Base-by-base conservation (phyloP, 2,888 invertebrate genomes). In the Yponomeuta malinellus region DNA sequence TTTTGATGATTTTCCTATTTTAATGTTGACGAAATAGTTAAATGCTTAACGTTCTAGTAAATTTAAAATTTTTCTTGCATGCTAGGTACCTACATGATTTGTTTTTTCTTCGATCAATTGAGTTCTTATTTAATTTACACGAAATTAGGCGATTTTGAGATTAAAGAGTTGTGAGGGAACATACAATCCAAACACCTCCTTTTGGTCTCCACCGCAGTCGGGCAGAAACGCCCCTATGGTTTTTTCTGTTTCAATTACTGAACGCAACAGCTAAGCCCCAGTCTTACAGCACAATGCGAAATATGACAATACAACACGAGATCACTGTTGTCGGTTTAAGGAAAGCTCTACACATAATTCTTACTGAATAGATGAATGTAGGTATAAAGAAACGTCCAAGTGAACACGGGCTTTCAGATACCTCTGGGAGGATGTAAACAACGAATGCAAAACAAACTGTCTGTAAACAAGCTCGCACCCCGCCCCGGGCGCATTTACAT, bases 401-500 rank as follows among this genome's bases (percentile, higher is more conserved):
- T 5, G 23, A 68, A 68, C 37, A 59, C 48, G 59, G 33, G 67
- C 59, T 71, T 72, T 67, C 29, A 67, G 70, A 72, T 74, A 72
- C 71, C 74, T 72, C 65, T 70, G 70, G 69, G 48, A 71, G 70
- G 52, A 59, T 70, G 70, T 71, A 73, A 74, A 75, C 73, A 73
- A 71, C 71, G 71, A 70, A 71, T 74, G 75, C 74, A 72, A 75
- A 75, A 75, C 74, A 77, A 77, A 78, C 74, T 75, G 67, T 74
- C 70, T 72, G 73, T 71, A 77, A 77, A 77, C 74, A 74, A 69
- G 70, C 69, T 70, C 70, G 72, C 72, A 10, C 71, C 71, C 71
- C 69, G 75, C 76, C 72, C 69, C 71, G 68, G 73, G 75, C 73
- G 71, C 72, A 75, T 76, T 74, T 69, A 72, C 68, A 68, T 68